Evolutionary conservation across 2,797 vertebrate species (phyloP).

Genomic region (Phoebastria nigripes): DNA sequence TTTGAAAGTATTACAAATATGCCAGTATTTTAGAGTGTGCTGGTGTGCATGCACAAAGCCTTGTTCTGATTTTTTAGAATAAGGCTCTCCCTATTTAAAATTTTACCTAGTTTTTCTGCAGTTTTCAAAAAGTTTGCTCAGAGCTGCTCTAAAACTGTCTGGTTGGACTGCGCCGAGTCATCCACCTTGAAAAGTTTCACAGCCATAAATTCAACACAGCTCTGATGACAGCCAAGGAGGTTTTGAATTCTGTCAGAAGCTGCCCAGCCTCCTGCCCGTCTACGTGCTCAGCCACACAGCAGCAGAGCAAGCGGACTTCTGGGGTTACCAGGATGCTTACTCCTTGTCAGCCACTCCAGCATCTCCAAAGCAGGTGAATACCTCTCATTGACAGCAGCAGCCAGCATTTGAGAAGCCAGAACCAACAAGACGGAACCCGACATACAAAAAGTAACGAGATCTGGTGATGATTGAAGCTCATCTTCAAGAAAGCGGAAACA

Average conservation of each 20-base stretch:
- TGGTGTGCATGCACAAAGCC: not conserved
- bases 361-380: not conserved
- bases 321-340: not conserved
- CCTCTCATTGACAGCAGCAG: not conserved
- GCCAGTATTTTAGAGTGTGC: not conserved
- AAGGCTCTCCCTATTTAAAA: not conserved
- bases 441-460: not conserved
- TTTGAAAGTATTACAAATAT: not conserved
- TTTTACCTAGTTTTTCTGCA: not conserved
- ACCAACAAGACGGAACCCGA: not conserved
- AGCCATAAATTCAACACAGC: not conserved
- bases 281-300: not conserved
- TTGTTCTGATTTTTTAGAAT: not conserved
- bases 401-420: not conserved
- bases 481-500: not conserved
- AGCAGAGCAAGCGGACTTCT: fast-evolving
- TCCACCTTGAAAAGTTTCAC: not conserved
- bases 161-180: not conserved
- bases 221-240: not conserved
- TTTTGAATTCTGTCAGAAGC: not conserved
- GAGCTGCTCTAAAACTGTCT: not conserved
- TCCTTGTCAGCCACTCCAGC: not conserved
- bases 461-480: not conserved
- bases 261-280: not conserved
- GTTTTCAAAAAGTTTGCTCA: not conserved